Evolutionary conservation across 2,888 invertebrate species (phyloP).

Genomic region (Pammene fasciana): DNA sequence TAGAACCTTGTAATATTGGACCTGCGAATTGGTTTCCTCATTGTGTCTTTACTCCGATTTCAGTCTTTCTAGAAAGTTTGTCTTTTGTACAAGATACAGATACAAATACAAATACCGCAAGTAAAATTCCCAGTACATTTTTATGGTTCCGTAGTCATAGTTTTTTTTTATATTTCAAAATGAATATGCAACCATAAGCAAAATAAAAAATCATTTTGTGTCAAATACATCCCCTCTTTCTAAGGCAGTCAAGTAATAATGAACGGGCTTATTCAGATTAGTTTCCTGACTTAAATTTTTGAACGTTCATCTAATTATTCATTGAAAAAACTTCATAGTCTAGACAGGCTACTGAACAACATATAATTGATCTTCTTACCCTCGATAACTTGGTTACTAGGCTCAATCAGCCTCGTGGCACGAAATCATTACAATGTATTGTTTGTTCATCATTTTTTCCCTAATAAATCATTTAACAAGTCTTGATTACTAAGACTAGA

Average conservation of each 20-base stretch:
- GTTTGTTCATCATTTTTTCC: constrained; percentile 70
- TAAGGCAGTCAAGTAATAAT: neutral
- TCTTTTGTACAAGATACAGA: no score
- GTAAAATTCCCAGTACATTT: no score
- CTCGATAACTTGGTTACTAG: constrained; percentile 22
- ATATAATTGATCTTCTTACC: constrained; percentile 3
- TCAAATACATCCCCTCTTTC: neutral
- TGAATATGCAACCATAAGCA: no score
- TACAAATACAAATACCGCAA: no score
- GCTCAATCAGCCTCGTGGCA: neutral
- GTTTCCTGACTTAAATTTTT: neutral
- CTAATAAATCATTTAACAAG: constrained; percentile 71
- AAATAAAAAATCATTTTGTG: neutral
- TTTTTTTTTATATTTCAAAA: no score
- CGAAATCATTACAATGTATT: neutral
- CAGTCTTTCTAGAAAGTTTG: no score
- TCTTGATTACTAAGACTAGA: constrained; percentile 73
- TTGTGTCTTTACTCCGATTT: no score
- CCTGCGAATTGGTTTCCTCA: no score
- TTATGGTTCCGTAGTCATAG: no score
- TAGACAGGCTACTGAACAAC: neutral
- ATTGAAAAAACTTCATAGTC: neutral
- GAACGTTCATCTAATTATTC: neutral
- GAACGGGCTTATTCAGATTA: neutral
- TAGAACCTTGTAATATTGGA: no score